Percentiles rank a stretch among this genome's conserved stretches.
Conservation (phyloP, 2,113 vertebrate species). For the Haemorhous mexicanus region DNA sequence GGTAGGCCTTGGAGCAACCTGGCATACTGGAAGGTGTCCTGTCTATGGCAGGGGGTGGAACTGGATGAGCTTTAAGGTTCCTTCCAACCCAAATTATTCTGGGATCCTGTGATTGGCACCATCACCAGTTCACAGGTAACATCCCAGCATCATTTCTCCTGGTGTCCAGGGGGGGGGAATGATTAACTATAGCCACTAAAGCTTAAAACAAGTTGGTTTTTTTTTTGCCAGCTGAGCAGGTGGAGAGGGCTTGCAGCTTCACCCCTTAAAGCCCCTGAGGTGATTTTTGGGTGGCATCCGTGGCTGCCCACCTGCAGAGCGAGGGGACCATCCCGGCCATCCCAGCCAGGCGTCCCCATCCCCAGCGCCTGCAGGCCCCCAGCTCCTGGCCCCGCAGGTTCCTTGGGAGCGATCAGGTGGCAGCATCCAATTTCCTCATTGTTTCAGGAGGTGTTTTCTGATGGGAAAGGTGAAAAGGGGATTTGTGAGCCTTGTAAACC, state of each 20-base stretch:
- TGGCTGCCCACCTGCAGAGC: background rate
- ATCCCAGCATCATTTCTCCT: background rate
- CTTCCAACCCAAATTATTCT: background rate
- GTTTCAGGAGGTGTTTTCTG: conserved; percentile 75
- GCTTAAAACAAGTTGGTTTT: background rate
- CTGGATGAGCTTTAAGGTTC: background rate
- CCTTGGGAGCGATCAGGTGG: conserved; percentile 70
- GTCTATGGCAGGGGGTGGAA: background rate
- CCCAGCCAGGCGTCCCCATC: background rate
- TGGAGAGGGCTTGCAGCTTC: background rate
- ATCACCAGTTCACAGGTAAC: background rate
- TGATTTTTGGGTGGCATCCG: background rate
- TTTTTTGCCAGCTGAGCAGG: background rate
- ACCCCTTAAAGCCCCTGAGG: background rate
- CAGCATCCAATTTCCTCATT: conserved; percentile 70
- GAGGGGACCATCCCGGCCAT: background rate
- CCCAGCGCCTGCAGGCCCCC: background rate
- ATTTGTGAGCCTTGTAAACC: conserved; percentile 73
- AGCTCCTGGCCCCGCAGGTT: conserved; percentile 45
- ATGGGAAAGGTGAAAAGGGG: conserved; percentile 78
- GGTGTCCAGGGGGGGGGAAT: background rate
- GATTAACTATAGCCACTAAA: background rate
- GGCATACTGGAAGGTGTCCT: background rate
- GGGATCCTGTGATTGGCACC: background rate
- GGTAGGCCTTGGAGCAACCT: background rate